Evolutionary conservation across 2,113 vertebrate species (phyloP).

Genomic region (Mohoua ochrocephala): DNA sequence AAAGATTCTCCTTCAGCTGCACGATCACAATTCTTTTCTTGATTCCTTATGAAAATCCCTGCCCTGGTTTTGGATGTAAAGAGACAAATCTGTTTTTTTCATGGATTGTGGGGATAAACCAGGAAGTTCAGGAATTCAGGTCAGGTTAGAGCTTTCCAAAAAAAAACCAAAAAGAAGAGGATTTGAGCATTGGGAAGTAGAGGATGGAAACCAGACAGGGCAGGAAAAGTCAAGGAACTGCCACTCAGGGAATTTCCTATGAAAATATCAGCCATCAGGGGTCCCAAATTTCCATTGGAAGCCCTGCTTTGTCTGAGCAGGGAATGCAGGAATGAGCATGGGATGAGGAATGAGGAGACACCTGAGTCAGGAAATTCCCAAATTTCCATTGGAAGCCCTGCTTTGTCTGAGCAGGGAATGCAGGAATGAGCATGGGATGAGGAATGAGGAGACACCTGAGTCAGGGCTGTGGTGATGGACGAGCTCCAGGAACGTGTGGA

Average conservation of each 20-base stretch:
- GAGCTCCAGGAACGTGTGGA: not conserved
- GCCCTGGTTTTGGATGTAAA: not conserved
- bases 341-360: not conserved
- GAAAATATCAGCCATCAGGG: not conserved
- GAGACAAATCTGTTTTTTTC: not conserved
- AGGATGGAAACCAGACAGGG: not conserved
- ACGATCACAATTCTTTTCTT: not conserved
- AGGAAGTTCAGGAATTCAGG: not conserved
- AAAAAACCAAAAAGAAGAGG: not conserved
- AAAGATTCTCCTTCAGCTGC: not conserved
- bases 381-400: not conserved
- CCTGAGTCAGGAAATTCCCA: not conserved
- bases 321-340: rapidly evolving
- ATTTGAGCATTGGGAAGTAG: not conserved
- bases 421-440: rapidly evolving
- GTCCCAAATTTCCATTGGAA: not conserved
- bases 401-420: not conserved
- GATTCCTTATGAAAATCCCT: not conserved
- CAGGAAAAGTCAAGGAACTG: not conserved
- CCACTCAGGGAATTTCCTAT: not conserved
- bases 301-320: not conserved
- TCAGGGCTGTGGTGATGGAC: not conserved
- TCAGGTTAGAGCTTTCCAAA: rapidly evolving
- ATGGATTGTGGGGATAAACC: not conserved
- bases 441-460: not conserved